A percentile compares a stretch with the other conserved stretches of the same genome.
These are phyloP conservation scores for Zosterops japonicus DNA, from an alignment of 2,113 vertebrate genomes.

Conservation along the genomic window DNA sequence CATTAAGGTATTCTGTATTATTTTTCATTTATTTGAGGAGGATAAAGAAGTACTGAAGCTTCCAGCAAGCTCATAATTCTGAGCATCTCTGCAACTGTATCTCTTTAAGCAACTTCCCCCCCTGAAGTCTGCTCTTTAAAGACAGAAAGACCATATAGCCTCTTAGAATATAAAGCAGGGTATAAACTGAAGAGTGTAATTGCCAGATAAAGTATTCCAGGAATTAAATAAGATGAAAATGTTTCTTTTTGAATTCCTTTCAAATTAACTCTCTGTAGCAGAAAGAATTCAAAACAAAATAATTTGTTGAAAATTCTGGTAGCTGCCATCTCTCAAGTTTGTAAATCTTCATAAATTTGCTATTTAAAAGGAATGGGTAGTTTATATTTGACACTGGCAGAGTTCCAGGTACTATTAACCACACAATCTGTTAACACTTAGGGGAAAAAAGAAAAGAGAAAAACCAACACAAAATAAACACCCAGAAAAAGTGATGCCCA, in stretches of 20 bases:
- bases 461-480: not conserved
- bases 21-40: not conserved
- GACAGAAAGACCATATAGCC: not conserved
- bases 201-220: not conserved
- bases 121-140: slow-evolving; percentile 13
- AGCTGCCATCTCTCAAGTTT: not conserved
- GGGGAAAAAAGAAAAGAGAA: not conserved
- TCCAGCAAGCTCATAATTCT: not conserved
- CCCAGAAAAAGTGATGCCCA: not conserved
- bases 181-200: not conserved
- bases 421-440: not conserved
- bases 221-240: not conserved
- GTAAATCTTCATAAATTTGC: not conserved
- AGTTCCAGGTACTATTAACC: not conserved
- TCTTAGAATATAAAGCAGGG: not conserved
- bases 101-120: not conserved
- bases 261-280: not conserved
- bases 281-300: slow-evolving; percentile 12
- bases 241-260: not conserved
- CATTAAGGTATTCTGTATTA: not conserved
- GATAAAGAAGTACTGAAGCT: not conserved
- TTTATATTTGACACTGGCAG: not conserved
- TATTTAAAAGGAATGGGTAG: not conserved
- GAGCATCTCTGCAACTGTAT: not conserved
- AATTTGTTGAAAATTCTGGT: slow-evolving; percentile 1